A percentile compares a stretch with the other conserved stretches of the same genome.
These are phyloP conservation scores for Condylostylus longicornis DNA, from an alignment of 1,140 invertebrate genomes.

Conservation along the genomic window DNA sequence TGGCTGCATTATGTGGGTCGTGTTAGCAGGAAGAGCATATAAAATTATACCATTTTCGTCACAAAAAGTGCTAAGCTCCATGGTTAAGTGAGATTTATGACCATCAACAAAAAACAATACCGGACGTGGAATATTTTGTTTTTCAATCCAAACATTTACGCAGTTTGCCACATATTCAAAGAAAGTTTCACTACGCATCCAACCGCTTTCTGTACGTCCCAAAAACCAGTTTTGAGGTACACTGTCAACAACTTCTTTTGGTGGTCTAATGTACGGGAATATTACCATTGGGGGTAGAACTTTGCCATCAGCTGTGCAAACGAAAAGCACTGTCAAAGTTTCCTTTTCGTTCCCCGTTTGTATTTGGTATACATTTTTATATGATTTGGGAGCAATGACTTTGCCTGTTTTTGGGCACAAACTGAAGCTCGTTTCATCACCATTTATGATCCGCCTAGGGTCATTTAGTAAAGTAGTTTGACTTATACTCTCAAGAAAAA, in stretches of 20 bases:
- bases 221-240: slow-evolving; percentile 24
- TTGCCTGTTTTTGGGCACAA: too few relatives aligned
- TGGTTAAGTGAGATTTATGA: slow-evolving; percentile 28
- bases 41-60: slow-evolving; percentile 27
- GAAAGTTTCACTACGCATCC: slow-evolving; percentile 27
- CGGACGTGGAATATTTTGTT: slow-evolving; percentile 21
- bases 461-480: too few relatives aligned
- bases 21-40: slow-evolving; percentile 30
- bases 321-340: too few relatives aligned
- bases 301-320: too few relatives aligned
- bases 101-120: slow-evolving; percentile 31
- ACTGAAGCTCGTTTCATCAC: too few relatives aligned
- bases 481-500: too few relatives aligned
- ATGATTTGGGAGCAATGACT: too few relatives aligned
- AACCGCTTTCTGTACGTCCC: slow-evolving; percentile 23
- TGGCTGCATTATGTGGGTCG: slow-evolving; percentile 32
- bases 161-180: slow-evolving; percentile 31
- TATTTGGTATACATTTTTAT: too few relatives aligned
- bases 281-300: too few relatives aligned
- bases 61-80: slow-evolving; percentile 27
- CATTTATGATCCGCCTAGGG: too few relatives aligned
- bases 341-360: too few relatives aligned
- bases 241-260: slow-evolving; percentile 13
- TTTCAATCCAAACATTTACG: slow-evolving; percentile 20
- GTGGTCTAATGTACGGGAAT: slow-evolving; percentile 16